Conservation (phyloP, 2,113 vertebrate species). For the Ailuropoda melanoleuca region DNA sequence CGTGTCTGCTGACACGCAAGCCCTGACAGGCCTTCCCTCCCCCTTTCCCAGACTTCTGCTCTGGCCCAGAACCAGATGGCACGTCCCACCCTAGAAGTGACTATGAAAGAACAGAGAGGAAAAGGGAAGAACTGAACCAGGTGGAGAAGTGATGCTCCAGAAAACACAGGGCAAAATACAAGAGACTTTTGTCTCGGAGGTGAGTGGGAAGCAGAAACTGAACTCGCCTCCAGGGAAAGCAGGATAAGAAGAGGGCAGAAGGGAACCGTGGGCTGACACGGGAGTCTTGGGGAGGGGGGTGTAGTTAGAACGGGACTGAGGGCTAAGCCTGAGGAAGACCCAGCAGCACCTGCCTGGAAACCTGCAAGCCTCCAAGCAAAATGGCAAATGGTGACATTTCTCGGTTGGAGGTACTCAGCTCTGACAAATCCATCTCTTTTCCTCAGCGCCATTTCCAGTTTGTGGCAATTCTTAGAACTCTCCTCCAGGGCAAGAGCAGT, state of each 20-base stretch:
- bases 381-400: background rate
- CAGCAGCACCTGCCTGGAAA: background rate
- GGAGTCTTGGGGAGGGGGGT: background rate
- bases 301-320: background rate
- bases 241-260: background rate
- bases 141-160: background rate
- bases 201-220: background rate
- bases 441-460: background rate
- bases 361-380: background rate
- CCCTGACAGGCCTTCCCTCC: background rate
- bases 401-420: background rate
- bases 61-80: background rate
- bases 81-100: background rate
- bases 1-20: slow-evolving; percentile 63
- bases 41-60: slow-evolving; percentile 14
- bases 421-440: background rate
- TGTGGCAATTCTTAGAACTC: background rate
- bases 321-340: background rate
- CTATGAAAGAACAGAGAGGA: background rate
- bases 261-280: background rate
- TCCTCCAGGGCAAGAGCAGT: background rate
- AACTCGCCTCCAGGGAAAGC: background rate
- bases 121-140: background rate
- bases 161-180: background rate
- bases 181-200: background rate